Percentiles rank a stretch among this genome's conserved stretches.
Evolutionary conservation across 2,797 vertebrate genomes (phyloP).

Genomic region (Acropternis orthonyx): DNA sequence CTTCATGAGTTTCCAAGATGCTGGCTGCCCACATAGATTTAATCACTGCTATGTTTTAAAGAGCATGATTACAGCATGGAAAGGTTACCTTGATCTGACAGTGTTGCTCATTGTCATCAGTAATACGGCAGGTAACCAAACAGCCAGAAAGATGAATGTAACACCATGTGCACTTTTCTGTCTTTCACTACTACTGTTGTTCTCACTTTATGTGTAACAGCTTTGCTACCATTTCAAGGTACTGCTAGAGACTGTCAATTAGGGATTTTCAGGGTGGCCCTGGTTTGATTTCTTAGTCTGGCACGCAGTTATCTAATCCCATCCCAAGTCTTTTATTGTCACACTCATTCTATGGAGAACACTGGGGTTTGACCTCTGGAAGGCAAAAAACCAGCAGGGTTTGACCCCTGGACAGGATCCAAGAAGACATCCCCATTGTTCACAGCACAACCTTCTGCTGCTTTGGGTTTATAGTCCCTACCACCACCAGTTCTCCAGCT

Average conservation of each 20-base stretch:
- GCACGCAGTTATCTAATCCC: background rate
- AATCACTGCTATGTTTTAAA: background rate
- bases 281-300: background rate
- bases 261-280: background rate
- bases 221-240: background rate
- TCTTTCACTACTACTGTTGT: background rate
- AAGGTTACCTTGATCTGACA: background rate
- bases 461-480: background rate
- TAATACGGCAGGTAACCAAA: background rate
- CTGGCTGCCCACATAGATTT: background rate
- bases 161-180: background rate
- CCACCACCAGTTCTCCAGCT: accelerated
- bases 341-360: background rate
- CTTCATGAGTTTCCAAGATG: background rate
- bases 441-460: accelerated
- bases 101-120: background rate
- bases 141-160: background rate
- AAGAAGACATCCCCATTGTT: background rate
- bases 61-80: background rate
- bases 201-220: background rate
- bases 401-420: background rate
- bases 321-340: background rate
- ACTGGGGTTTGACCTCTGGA: background rate
- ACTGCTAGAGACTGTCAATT: background rate
- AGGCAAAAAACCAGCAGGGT: background rate